Evolutionary conservation across 2,797 vertebrate species (phyloP).

Genomic region (Hemibagrus guttatus): DNA sequence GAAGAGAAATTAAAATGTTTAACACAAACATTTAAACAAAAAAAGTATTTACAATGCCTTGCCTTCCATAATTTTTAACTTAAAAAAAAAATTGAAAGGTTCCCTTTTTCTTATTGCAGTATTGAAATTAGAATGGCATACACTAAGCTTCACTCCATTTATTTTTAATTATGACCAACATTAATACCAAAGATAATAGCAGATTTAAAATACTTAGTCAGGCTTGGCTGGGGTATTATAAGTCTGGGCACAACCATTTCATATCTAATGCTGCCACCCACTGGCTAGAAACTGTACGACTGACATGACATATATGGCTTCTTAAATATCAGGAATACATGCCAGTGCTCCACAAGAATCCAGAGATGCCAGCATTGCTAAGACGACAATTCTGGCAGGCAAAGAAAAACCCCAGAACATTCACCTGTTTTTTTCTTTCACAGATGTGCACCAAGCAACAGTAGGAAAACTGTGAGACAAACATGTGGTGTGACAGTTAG

Average conservation of each 20-base stretch:
- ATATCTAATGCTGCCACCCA: conserved; percentile 69
- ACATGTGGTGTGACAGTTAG: neutral
- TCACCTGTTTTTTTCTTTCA: neutral
- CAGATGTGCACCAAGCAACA: neutral
- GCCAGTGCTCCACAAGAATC: neutral
- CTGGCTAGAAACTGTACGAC: conserved; percentile 55
- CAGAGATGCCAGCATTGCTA: neutral
- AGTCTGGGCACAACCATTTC: conserved; percentile 26
- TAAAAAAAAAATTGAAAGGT: neutral
- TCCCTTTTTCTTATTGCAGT: neutral
- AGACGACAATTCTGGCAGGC: neutral
- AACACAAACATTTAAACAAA: neutral
- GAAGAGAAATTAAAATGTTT: neutral
- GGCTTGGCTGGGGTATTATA: neutral
- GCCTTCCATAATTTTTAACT: neutral
- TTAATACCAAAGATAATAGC: neutral
- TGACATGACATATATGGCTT: neutral
- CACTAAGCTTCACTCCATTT: neutral
- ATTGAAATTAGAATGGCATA: neutral
- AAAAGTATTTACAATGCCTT: neutral
- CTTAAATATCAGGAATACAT: neutral
- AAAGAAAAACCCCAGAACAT: neutral
- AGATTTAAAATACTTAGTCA: conserved; percentile 6
- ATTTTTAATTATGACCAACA: neutral
- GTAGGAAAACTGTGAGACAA: neutral